Conservation (phyloP, 2,888 invertebrate species). For the Drosophila hamatofila region DNA sequence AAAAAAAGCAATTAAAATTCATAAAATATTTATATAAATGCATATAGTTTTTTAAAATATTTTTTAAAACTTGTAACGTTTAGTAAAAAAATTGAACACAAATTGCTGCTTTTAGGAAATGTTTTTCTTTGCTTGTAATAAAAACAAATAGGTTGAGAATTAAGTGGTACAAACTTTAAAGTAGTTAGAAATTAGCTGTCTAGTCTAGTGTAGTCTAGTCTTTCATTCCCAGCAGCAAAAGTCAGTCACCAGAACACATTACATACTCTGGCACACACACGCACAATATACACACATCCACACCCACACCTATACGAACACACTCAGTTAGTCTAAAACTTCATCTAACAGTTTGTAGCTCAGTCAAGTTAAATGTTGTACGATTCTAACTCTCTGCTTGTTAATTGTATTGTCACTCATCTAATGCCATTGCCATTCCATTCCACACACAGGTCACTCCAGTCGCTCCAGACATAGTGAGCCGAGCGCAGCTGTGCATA, state of each 20-base stretch:
- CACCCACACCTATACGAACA: conserved; percentile 6
- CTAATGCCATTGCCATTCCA: conserved; percentile 9
- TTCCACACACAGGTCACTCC: conserved; percentile 79
- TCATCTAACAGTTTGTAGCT: conserved; percentile 33
- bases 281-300: conserved; percentile 12
- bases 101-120: too few relatives aligned
- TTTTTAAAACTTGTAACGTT: too few relatives aligned
- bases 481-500: conserved; percentile 48
- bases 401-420: conserved; percentile 18
- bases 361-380: conserved; percentile 18
- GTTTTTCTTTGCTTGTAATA: too few relatives aligned
- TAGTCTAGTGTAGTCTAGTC: too few relatives aligned
- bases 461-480: conserved; percentile 80
- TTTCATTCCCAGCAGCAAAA: conserved; percentile 41
- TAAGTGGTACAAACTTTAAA: not conserved
- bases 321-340: conserved; percentile 26
- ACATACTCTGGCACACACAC: conserved; percentile 9
- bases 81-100: too few relatives aligned
- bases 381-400: conserved; percentile 21
- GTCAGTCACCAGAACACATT: conserved; percentile 4
- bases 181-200: not conserved
- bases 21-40: too few relatives aligned
- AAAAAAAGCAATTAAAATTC: too few relatives aligned
- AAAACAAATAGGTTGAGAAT: not conserved
- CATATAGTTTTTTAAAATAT: too few relatives aligned